Conservation (phyloP, 2,113 vertebrate species). For the Syrrhaptes paradoxus region DNA sequence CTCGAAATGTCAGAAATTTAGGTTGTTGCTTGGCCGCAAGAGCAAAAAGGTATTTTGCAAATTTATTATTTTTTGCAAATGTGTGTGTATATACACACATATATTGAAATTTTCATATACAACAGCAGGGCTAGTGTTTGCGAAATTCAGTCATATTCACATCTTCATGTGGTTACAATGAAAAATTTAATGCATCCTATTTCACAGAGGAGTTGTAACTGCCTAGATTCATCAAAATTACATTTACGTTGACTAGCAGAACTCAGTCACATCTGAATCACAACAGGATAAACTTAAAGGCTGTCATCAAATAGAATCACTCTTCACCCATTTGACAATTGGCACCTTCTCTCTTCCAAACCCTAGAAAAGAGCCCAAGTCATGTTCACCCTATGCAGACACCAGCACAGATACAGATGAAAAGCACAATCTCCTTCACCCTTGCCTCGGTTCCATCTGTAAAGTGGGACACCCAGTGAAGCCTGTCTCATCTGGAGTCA, state of each 20-base stretch:
- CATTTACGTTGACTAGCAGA: not conserved
- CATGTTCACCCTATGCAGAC: not conserved
- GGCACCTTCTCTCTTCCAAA: not conserved
- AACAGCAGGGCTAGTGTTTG: not conserved
- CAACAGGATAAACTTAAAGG: not conserved
- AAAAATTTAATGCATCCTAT: not conserved
- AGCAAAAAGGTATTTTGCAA: not conserved
- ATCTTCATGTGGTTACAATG: not conserved
- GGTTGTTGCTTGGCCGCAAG: not conserved
- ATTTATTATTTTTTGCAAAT: not conserved
- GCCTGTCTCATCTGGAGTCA: not conserved
- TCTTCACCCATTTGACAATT: not conserved
- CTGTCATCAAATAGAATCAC: not conserved
- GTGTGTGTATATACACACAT: not conserved
- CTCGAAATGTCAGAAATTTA: not conserved
- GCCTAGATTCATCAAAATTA: not conserved
- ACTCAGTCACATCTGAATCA: not conserved
- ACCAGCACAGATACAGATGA: not conserved
- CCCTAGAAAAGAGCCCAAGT: not conserved
- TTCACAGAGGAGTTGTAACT: not conserved
- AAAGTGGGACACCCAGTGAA: not conserved
- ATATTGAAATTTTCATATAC: not conserved
- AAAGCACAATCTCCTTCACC: not conserved
- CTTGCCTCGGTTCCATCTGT: not conserved
- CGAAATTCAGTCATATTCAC: not conserved